phyloP scores from a whole-genome alignment of 1,140 invertebrate genomes.

The Gonatopus flavifemur region DNA sequence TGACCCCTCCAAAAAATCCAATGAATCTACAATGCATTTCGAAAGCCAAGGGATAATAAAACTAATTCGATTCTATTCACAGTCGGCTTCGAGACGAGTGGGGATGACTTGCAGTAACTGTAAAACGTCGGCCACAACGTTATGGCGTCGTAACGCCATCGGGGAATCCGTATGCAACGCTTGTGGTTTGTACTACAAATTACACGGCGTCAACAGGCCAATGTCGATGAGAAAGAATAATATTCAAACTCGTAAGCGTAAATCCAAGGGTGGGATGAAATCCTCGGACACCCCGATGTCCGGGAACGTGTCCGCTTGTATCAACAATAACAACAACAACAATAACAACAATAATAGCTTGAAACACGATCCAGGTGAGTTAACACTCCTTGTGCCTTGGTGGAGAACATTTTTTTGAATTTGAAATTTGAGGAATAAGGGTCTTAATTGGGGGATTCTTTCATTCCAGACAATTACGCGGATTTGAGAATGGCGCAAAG shows the following conservation, averaged over 20 bases:
- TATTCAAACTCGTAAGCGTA: constrained; percentile 90
- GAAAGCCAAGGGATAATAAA: no score
- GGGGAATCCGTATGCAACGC: constrained; percentile 94
- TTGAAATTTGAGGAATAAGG: no score
- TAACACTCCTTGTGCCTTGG: not conserved
- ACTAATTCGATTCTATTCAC: constrained; percentile 23
- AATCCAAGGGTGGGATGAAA: constrained; percentile 74
- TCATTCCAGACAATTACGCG: constrained; percentile 46
- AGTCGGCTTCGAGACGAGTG: constrained; percentile 69
- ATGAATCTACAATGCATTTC: no score
- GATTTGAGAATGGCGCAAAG: constrained; percentile 42
- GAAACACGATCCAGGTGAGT: constrained; percentile 41
- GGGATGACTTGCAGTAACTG: constrained; percentile 92
- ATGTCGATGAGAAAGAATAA: constrained; percentile 94
- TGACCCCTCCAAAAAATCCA: no score
- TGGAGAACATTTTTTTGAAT: no score
- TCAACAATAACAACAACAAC: constrained; percentile 35
- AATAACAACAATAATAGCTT: constrained; percentile 38
- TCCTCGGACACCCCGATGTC: constrained; percentile 34
- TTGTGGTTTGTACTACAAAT: constrained; percentile 90
- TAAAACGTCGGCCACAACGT: constrained; percentile 78
- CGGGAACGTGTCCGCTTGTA: constrained; percentile 10
- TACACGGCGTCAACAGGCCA: constrained; percentile 86
- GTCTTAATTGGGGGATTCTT: no score
- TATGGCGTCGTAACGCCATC: constrained; percentile 81